Conservation (phyloP, 2,797 vertebrate genomes). For the Gymnothorax reevesii region DNA sequence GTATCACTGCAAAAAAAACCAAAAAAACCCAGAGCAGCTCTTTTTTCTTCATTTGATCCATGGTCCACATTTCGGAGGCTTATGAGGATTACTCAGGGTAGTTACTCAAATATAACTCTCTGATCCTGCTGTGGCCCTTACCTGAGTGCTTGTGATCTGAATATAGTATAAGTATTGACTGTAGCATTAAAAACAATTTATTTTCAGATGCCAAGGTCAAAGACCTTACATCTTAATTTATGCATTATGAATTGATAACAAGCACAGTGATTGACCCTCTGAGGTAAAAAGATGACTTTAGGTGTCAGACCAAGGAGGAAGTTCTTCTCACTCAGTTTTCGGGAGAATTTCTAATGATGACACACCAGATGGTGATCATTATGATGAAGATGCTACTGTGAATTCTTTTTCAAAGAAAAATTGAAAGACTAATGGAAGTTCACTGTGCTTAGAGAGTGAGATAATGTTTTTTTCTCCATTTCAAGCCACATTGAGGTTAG, state of each 20-base stretch:
- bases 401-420: not conserved
- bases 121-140: too few relatives aligned
- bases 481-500: slow-evolving; percentile 28
- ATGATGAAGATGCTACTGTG: not conserved
- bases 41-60: too few relatives aligned
- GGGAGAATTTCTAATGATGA: not conserved
- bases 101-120: too few relatives aligned
- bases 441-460: not conserved
- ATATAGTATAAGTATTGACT: too few relatives aligned
- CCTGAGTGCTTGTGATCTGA: too few relatives aligned
- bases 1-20: too few relatives aligned
- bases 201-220: not conserved
- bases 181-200: too few relatives aligned
- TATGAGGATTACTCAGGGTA: too few relatives aligned
- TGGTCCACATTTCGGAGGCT: too few relatives aligned
- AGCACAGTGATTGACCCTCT: too few relatives aligned
- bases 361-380: not conserved
- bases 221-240: not conserved
- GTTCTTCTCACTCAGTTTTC: not conserved
- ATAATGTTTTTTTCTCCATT: slow-evolving; percentile 19
- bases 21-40: too few relatives aligned
- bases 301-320: not conserved
- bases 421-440: not conserved
- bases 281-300: not conserved
- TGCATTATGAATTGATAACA: not conserved